Base-by-base conservation (phyloP, 1,140 invertebrate genomes). In the Pygmarrhopalites habei region DNA sequence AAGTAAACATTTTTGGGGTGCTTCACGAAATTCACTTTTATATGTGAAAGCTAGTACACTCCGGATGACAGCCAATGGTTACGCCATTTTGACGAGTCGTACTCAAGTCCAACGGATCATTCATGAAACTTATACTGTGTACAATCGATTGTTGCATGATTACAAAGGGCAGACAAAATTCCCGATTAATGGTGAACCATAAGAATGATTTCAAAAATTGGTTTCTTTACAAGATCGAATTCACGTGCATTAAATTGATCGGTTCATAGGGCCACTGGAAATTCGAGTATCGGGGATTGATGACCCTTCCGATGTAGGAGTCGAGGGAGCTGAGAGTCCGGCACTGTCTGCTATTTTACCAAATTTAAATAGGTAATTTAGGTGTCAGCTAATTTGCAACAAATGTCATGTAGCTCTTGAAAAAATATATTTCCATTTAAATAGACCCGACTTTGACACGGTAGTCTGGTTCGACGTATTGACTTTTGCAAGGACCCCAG, bases 131-230 rank as follows among this genome's bases (percentile, higher is more conserved):
- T n/a, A 7, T 0, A n/a, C 26, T 0, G 58, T 53, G 30, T 62
- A 62, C 46, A 4, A 29, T 19, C 4, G 32, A 3, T 35, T 68
- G 15, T 28, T 68, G 12, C 12, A 53, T 0, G 17, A 19, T 14
- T 65, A 65, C 30, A 56, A 23, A 30, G 26, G 10, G 21, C 0
- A 39, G 12, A 43, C 30, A n/a, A 23, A 44, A 35, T 68, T 58
- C 51, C 66, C 66, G 5, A 55, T 68, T 12, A 58, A 62, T 53
- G 41, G n/a, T n/a, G n/a, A n/a, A n/a, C n/a, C n/a, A n/a, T n/a
- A n/a, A n/a, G n/a, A n/a, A n/a, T n/a, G n/a, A n/a, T n/a, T n/a
- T n/a, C n/a, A n/a, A n/a, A n/a, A n/a, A n/a, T n/a, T n/a, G n/a
- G n/a, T n/a, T n/a, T n/a, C n/a, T n/a, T n/a, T n/a, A n/a, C n/a